Percentiles rank a stretch among this genome's conserved stretches.
These are phyloP conservation scores for Oreochromis niloticus DNA, from an alignment of 2,113 vertebrate genomes.

Conservation along the genomic window DNA sequence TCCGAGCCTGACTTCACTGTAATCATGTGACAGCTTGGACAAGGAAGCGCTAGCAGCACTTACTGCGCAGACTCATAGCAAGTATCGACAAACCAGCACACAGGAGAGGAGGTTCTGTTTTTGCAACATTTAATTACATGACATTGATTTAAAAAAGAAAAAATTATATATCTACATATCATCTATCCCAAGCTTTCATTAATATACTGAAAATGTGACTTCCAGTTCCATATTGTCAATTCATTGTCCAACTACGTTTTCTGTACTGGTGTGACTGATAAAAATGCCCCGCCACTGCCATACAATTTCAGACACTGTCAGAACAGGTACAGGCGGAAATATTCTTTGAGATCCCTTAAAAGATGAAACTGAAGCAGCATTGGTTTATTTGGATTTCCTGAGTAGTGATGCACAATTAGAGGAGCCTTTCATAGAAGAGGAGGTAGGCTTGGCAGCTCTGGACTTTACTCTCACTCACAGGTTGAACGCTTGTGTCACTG, in stretches of 20 bases:
- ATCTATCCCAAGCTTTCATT: not conserved
- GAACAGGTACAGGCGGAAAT: not conserved
- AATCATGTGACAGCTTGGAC: slow-evolving; percentile 45
- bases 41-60: not conserved
- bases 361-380: not conserved
- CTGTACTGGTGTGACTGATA: not conserved
- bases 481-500: slow-evolving; percentile 86
- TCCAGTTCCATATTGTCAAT: not conserved
- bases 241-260: not conserved
- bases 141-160: slow-evolving; percentile 16
- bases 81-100: not conserved
- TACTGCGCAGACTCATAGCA: slow-evolving; percentile 49
- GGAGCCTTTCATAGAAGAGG: slow-evolving; percentile 90
- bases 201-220: not conserved
- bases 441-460: slow-evolving; percentile 92
- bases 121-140: slow-evolving; percentile 17
- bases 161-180: not conserved
- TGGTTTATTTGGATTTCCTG: slow-evolving; percentile 10
- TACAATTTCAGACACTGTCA: not conserved
- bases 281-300: not conserved
- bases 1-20: not conserved
- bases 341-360: not conserved
- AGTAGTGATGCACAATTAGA: slow-evolving; percentile 26
- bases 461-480: slow-evolving; percentile 80
- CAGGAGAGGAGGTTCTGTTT: not conserved